Evolutionary conservation across 35 echinoderm and acorn worm species (phyloP), one percentile per base, ranked within the genome.

Genomic region (Strongylocentrotus purpuratus): DNA sequence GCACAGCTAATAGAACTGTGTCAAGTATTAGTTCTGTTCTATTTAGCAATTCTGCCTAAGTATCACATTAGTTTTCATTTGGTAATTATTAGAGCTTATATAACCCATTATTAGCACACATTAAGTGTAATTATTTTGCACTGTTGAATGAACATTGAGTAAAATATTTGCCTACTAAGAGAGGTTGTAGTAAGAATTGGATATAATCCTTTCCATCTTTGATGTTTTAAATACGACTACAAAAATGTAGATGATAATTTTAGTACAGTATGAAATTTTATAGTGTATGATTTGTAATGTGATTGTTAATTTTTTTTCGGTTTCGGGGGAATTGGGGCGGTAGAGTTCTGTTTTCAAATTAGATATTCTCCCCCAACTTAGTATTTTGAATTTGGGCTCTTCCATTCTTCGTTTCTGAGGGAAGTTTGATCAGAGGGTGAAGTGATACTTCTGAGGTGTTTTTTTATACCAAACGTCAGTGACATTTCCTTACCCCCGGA

Each of bases 401-500:
- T 45, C 87, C 87, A 89, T 89, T 89, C 87, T 41, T 12, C 28
- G 4, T 78, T 55, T 55, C 2, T n/a, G 28, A 22, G 25, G 65
- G 65, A 8, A 78, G 65, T 22, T 78, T n/a, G 28, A 78, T 78
- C 28, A 78, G 87, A 20, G 45, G 32, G 32, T 45, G 32, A 31
- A 12, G 32, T 8, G 45, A 46, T 33, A 33, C 32, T 89, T 46
- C 20, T 89, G 87, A 15, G 87, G 45, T 89, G 32, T 89, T 89
- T 89, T 33, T 89, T 89, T 10, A 5, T 78, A 78, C 20, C 87
- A 48, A 58, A 93, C 46, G 14, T 93, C 91, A 58, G 91, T 93
- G 91, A 93, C 48, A 93, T 93, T 93, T 47, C 46, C 46, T 93
- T 78, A 89, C 33, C 87, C 48, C 91, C 45, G n/a, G 48, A 93